Evolutionary conservation across 1,140 invertebrate genomes (phyloP).

Genomic region (Cydia strobilella): DNA sequence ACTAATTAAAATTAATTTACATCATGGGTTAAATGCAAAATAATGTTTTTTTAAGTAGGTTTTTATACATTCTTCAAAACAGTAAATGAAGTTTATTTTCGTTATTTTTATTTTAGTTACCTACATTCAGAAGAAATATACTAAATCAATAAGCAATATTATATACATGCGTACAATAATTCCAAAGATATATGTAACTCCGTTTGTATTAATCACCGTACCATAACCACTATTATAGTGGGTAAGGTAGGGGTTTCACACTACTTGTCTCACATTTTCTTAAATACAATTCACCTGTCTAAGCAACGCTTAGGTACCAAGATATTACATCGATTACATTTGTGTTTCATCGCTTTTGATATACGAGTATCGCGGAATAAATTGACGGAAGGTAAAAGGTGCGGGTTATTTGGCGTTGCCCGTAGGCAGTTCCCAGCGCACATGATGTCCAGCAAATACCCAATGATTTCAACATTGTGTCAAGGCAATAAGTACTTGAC

Average conservation of each 20-base stretch:
- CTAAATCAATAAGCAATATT: background rate
- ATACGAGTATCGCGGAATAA: constrained; percentile 9
- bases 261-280: no score
- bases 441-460: background rate
- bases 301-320: no score
- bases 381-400: constrained; percentile 20
- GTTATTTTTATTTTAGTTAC: background rate
- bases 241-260: no score
- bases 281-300: no score
- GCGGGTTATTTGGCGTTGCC: background rate
- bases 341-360: constrained; percentile 27
- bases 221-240: no score
- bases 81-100: no score
- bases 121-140: background rate
- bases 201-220: no score
- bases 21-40: background rate
- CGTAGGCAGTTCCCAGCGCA: constrained; percentile 13
- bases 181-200: no score
- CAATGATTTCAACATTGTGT: background rate
- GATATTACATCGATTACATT: background rate
- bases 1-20: background rate
- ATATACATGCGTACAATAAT: background rate
- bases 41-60: no score
- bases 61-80: no score
- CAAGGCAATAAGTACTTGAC: constrained; percentile 1